Evolutionary conservation across 2,113 vertebrate species (phyloP).

Genomic region (Pseudopodoces humilis): DNA sequence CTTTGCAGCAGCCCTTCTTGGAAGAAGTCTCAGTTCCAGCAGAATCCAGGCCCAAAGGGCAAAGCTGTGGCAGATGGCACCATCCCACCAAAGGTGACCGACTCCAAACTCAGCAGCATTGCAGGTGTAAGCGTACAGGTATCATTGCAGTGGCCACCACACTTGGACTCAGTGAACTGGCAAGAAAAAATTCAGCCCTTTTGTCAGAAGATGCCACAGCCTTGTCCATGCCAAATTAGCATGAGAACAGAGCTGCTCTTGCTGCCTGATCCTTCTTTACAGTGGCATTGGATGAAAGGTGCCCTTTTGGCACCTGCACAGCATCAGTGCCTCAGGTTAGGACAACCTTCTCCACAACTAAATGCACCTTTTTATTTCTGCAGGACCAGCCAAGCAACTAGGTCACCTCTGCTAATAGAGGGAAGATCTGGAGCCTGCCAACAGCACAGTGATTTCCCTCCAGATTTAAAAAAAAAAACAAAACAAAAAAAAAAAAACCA

Average conservation of each 20-base stretch:
- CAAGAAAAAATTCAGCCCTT: background rate
- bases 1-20: background rate
- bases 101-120: background rate
- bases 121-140: background rate
- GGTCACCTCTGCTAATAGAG: background rate
- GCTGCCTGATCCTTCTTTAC: background rate
- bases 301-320: background rate
- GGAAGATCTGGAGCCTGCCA: background rate
- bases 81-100: background rate
- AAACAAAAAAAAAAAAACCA: too few relatives aligned
- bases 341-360: background rate
- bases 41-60: background rate
- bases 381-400: background rate
- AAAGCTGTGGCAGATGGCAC: background rate
- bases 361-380: background rate
- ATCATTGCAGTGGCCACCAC: fast-evolving
- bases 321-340: background rate
- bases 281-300: background rate
- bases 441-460: background rate
- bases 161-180: background rate
- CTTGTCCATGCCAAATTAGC: background rate
- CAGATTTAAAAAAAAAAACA: background rate
- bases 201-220: background rate
- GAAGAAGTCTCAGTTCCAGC: background rate
- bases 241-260: background rate